Evolutionary conservation across 2,888 invertebrate species (phyloP).

Genomic region (Cantharis rustica): DNA sequence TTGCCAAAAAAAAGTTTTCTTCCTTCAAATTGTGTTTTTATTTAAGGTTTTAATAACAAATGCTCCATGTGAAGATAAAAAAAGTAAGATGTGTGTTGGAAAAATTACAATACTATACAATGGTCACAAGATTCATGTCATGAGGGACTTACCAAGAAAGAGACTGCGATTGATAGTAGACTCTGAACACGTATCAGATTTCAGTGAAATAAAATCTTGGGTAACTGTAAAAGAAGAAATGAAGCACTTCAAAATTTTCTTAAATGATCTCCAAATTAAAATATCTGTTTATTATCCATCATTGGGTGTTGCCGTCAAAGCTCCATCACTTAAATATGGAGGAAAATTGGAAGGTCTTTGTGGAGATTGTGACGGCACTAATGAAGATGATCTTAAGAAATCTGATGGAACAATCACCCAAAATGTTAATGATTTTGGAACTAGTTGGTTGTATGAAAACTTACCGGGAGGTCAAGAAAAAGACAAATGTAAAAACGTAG

Average conservation of each 20-base stretch:
- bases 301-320: constrained; percentile 60
- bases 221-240: constrained; percentile 62
- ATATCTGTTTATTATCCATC: constrained; percentile 54
- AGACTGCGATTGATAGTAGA: constrained; percentile 59
- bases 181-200: constrained; percentile 46
- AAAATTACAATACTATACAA: constrained; percentile 70
- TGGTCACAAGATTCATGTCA: constrained; percentile 60
- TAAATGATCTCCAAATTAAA: constrained; percentile 70
- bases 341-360: constrained; percentile 80
- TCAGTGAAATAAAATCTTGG: constrained; percentile 64
- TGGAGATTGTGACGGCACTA: constrained; percentile 72
- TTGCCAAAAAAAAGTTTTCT: background rate
- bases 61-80: constrained; percentile 66
- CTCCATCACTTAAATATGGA: constrained; percentile 75
- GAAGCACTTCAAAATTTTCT: constrained; percentile 65
- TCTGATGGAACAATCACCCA: constrained; percentile 61
- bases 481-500: constrained; percentile 50
- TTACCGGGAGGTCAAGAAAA: constrained; percentile 55
- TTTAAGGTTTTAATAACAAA: constrained; percentile 71
- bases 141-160: constrained; percentile 41
- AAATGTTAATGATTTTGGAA: constrained; percentile 60
- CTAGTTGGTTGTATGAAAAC: constrained; percentile 60
- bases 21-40: background rate
- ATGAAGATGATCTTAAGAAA: constrained; percentile 62
- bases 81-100: constrained; percentile 67